Evolutionary conservation across 1,140 invertebrate species (phyloP), one percentile per base, ranked within the genome.

Genomic region (Charaxes varanes): DNA sequence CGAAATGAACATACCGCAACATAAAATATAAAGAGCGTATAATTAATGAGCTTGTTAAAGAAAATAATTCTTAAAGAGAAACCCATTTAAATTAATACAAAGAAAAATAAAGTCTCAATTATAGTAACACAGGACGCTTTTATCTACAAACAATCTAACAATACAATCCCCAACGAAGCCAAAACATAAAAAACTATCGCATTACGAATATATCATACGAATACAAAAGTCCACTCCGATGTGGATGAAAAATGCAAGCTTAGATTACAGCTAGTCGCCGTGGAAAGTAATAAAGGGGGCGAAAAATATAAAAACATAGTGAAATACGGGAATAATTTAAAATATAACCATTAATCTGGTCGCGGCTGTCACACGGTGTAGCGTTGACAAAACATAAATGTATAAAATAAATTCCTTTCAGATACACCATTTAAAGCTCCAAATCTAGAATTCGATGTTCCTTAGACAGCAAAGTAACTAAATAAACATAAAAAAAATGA

Each of bases 281-380:
- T 34, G 24, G 31, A 43, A 53, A 44, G 10, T 50, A 47, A 66
- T 49, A 62, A 54, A 55, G 58, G 45, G 17, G 43, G 31, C 28
- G 49, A 62, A 52, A 59, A 55, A 62, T 59, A 64, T 53, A 67
- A 67, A 57, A 66, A 62, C 48, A 62, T 55, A 53, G 47, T 62
- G 55, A 61, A 65, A 61, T 61, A 66, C 35, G 41, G 43, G 58
- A 54, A 72, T 71, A 73, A 77, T 79, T 81, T 79, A 76, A 59
- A 81, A 77, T 74, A 79, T 66, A 71, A 64, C 63, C 68, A 78
- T 79, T 78, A 76, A 77, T 81, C 68, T 68, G 55, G 52, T 56
- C 60, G 53, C 45, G 37, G 48, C 56, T 71, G 72, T 76, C 66
- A 66, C 65, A 47, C 18, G 41, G 13, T 15, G 67, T 59, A 78